Percentiles rank a stretch among this genome's conserved stretches.
Evolutionary conservation across 2,888 invertebrate species (phyloP).

Genomic region (Epistrophe eligans): DNA sequence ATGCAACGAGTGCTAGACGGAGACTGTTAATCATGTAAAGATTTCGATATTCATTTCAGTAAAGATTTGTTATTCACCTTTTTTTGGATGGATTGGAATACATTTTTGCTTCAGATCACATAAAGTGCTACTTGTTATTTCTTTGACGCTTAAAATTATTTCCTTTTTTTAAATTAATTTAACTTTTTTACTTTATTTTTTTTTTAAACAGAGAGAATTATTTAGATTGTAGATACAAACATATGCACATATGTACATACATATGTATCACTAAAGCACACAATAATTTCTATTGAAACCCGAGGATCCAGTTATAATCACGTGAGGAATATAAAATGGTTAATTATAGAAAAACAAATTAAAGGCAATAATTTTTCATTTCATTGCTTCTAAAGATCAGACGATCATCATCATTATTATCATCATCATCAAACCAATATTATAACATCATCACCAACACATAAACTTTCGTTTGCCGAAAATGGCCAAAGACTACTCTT

Average conservation of each 20-base stretch:
- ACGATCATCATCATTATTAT: conserved; percentile 57
- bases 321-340: too few relatives aligned
- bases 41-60: too few relatives aligned
- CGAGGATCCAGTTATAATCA: not conserved
- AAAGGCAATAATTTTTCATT: conserved; percentile 21
- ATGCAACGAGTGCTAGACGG: too few relatives aligned
- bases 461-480: conserved; percentile 53
- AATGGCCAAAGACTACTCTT: conserved; percentile 45
- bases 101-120: too few relatives aligned
- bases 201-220: not conserved
- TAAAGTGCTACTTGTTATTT: too few relatives aligned
- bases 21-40: too few relatives aligned
- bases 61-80: too few relatives aligned
- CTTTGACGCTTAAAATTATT: too few relatives aligned
- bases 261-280: not conserved
- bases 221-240: not conserved
- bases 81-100: too few relatives aligned
- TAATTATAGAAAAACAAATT: too few relatives aligned
- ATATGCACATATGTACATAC: not conserved
- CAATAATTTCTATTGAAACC: conserved; percentile 2
- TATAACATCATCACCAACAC: conserved; percentile 61
- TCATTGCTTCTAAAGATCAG: conserved; percentile 45
- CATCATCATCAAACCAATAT: conserved; percentile 62
- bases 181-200: not conserved
- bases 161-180: too few relatives aligned